phyloP scores from a whole-genome alignment of 2,113 vertebrate species.

The Ariopsis seemanni region DNA sequence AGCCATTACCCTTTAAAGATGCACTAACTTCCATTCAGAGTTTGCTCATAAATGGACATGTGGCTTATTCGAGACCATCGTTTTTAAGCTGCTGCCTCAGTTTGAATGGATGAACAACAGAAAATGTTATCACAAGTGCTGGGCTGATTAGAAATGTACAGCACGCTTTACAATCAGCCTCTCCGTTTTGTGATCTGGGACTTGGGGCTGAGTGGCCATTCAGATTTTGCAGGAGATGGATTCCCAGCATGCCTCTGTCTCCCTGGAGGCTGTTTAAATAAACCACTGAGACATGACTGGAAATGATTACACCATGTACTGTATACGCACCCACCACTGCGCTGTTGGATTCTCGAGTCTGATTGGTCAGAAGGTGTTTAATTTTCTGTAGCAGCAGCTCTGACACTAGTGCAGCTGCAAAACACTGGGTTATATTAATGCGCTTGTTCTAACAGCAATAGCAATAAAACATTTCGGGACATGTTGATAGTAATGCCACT shows the following conservation, averaged over 20 bases:
- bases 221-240: not conserved
- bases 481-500: not conserved
- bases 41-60: constrained; percentile 16
- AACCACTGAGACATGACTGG: not conserved
- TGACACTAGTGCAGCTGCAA: not conserved
- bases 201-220: not conserved
- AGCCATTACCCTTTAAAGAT: constrained; percentile 41
- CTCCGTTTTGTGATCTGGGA: not conserved
- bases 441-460: not conserved
- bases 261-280: not conserved
- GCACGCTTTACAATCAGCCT: not conserved
- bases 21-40: constrained; percentile 25
- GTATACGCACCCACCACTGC: not conserved
- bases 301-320: not conserved
- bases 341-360: not conserved
- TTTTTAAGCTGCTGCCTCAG: not conserved
- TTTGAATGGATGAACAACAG: not conserved
- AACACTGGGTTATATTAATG: not conserved
- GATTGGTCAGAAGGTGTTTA: not conserved
- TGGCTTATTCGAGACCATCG: not conserved
- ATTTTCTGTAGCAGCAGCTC: not conserved
- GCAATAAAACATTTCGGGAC: not conserved
- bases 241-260: constrained; percentile 3
- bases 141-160: not conserved
- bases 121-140: not conserved